phyloP scores from a whole-genome alignment of 1,140 invertebrate genomes.

The Palaemon carinicauda region DNA sequence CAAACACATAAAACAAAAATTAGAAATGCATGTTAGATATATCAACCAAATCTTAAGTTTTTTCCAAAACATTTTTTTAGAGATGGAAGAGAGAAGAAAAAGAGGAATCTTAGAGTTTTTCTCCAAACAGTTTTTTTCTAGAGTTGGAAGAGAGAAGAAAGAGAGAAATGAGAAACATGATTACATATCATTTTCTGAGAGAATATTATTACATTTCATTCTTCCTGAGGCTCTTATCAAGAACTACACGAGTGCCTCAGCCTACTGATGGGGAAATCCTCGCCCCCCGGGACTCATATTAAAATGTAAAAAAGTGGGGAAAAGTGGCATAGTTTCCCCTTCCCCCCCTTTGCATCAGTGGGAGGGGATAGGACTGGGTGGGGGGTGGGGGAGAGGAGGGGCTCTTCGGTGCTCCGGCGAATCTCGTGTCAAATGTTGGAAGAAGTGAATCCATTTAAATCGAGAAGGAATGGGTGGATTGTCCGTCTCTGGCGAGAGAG shows the following conservation, averaged over 20 bases:
- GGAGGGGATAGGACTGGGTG: background rate
- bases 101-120: too few relatives aligned
- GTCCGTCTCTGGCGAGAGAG: conserved; percentile 40
- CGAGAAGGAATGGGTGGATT: conserved; percentile 52
- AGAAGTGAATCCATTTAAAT: conserved; percentile 47
- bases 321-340: background rate
- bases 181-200: conserved; percentile 17
- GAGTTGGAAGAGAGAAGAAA: background rate
- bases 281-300: background rate
- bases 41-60: background rate
- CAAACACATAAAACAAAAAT: background rate
- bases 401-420: background rate
- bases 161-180: background rate
- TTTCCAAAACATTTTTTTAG: background rate
- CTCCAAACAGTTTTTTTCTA: too few relatives aligned
- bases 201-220: conserved; percentile 24
- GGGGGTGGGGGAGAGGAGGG: background rate
- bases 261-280: conserved; percentile 18
- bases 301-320: conserved; percentile 8
- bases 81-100: background rate
- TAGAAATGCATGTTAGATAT: background rate
- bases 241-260: conserved; percentile 24
- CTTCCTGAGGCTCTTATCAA: conserved; percentile 6
- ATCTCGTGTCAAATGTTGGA: conserved; percentile 40
- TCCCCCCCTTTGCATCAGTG: background rate